Percentiles rank a stretch among this genome's conserved stretches.
Evolutionary conservation across 1,140 invertebrate genomes (phyloP).

Genomic region (Drosophila orosa): DNA sequence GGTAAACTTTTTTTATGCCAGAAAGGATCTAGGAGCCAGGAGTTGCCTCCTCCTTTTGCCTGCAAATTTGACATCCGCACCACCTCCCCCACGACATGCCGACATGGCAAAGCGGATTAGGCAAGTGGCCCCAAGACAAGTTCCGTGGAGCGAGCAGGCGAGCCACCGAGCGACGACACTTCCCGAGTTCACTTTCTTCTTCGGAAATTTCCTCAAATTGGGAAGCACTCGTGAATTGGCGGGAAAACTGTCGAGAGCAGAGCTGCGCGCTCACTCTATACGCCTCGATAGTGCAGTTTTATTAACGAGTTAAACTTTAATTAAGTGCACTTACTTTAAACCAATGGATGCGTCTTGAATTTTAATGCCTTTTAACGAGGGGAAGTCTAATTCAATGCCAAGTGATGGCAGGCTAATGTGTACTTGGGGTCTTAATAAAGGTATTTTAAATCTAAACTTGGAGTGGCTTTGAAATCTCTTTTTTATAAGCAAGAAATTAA

Average conservation of each 20-base stretch:
- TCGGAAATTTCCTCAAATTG: conserved; percentile 39
- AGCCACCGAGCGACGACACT: conserved; percentile 17
- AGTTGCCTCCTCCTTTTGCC: conserved; percentile 42
- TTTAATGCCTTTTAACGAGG: not conserved
- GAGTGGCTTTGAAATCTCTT: not conserved
- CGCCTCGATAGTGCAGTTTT: conserved; percentile 9
- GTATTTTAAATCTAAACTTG: not conserved
- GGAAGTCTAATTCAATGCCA: not conserved
- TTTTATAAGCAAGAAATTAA: not conserved
- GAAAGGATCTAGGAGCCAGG: conserved; percentile 32
- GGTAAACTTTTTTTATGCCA: conserved; percentile 70
- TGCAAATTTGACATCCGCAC: conserved; percentile 74
- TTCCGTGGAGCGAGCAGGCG: conserved; percentile 8
- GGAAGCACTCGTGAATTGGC: conserved; percentile 23
- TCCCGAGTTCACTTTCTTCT: conserved; percentile 42
- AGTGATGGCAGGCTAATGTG: not conserved
- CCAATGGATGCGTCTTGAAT: not conserved
- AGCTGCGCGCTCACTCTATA: not conserved
- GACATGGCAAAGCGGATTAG: conserved; percentile 80
- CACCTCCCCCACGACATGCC: conserved; percentile 17
- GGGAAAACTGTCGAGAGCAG: conserved; percentile 22
- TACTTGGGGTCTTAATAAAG: not conserved
- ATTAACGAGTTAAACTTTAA: conserved; percentile 27
- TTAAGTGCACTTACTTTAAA: conserved; percentile 27
- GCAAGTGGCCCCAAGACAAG: conserved; percentile 51